phyloP scores from a whole-genome alignment of 2,797 vertebrate species.

The Anniella stebbinsi region DNA sequence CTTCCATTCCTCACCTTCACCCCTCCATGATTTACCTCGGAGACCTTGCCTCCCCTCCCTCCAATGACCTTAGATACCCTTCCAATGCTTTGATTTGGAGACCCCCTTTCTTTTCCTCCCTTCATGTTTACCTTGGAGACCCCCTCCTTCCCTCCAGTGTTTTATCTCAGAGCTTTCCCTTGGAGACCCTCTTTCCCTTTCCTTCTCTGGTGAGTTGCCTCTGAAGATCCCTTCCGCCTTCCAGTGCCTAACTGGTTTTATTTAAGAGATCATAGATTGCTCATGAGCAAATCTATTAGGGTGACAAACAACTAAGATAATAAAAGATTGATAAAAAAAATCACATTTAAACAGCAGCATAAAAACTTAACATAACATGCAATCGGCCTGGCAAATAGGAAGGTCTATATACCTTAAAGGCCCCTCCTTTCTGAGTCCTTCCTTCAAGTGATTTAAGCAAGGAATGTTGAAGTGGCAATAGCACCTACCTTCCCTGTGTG shows the following conservation, averaged over 20 bases:
- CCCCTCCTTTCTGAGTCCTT: background rate
- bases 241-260: background rate
- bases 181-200: too few relatives aligned
- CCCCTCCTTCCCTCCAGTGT: background rate
- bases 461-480: background rate
- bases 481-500: background rate
- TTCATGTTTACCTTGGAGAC: background rate
- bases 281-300: background rate
- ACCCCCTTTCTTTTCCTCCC: too few relatives aligned
- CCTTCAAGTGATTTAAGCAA: background rate
- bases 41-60: too few relatives aligned
- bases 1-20: too few relatives aligned
- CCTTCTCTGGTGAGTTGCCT: too few relatives aligned
- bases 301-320: background rate
- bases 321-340: background rate
- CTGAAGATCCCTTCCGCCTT: background rate
- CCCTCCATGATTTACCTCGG: too few relatives aligned
- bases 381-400: background rate
- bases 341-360: background rate
- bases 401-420: background rate
- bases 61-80: too few relatives aligned
- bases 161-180: background rate
- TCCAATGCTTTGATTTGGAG: too few relatives aligned
- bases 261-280: background rate
- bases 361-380: background rate